phyloP scores from a whole-genome alignment of 2,113 vertebrate genomes.

The Spilogale gracilis region DNA sequence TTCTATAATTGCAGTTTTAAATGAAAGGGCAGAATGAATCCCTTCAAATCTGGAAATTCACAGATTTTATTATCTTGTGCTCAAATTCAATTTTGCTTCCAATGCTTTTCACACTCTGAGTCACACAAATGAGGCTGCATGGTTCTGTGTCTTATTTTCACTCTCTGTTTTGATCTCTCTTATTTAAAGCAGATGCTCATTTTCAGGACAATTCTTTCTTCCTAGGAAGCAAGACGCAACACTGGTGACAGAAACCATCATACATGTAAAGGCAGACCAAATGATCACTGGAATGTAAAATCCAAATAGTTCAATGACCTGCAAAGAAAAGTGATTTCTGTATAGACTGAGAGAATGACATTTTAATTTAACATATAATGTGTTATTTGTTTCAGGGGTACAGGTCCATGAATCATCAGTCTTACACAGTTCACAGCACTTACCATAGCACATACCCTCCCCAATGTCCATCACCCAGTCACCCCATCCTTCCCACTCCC shows the following conservation, averaged over 20 bases:
- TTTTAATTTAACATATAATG: too few species aligned
- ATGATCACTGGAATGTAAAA: not conserved
- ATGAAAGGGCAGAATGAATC: slow-evolving; percentile 80
- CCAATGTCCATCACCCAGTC: too few species aligned
- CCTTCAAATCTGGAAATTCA: slow-evolving; percentile 69
- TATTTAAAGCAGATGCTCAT: slow-evolving; percentile 56
- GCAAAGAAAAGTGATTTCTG: not conserved
- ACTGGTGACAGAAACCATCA: not conserved
- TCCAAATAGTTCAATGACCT: not conserved
- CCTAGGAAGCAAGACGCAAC: not conserved
- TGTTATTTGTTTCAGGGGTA: too few species aligned
- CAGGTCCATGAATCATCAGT: too few species aligned
- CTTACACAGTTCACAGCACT: too few species aligned
- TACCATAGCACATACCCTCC: too few species aligned
- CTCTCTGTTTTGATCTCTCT: slow-evolving; percentile 57
- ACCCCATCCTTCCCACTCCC: too few species aligned
- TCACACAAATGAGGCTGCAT: slow-evolving; percentile 74
- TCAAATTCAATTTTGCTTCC: slow-evolving; percentile 81
- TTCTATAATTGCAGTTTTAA: slow-evolving; percentile 83
- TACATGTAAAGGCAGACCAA: fast-evolving
- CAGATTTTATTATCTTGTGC: slow-evolving; percentile 82
- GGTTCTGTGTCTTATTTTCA: slow-evolving; percentile 65
- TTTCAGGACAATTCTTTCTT: not conserved
- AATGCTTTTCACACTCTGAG: slow-evolving; percentile 65
- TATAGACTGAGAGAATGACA: not conserved